These are phyloP conservation scores for Epirrhoe tristata DNA, from an alignment of 2,888 invertebrate genomes.

Conservation along the genomic window DNA sequence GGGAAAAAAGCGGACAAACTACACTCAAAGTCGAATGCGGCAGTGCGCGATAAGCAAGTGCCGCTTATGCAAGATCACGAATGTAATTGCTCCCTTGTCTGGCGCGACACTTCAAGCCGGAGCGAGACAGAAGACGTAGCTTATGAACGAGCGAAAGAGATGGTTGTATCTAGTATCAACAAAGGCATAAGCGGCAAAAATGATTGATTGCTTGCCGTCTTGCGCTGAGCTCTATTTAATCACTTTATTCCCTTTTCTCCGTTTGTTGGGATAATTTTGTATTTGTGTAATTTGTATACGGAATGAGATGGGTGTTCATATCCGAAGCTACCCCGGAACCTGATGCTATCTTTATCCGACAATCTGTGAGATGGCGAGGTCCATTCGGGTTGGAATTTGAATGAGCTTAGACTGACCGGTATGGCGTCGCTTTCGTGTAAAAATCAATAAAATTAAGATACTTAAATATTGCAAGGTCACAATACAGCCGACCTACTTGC, in stretches of 20 bases:
- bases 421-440: not conserved
- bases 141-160: slow-evolving; percentile 63
- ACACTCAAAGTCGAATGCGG: slow-evolving; percentile 83
- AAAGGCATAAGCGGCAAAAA: slow-evolving; percentile 83
- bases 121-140: slow-evolving; percentile 66
- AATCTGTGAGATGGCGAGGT: slow-evolving; percentile 63
- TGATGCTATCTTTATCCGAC: slow-evolving; percentile 73
- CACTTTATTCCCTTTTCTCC: slow-evolving; percentile 86
- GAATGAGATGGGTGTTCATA: slow-evolving; percentile 79
- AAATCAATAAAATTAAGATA: not conserved
- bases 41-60: slow-evolving; percentile 83
- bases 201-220: slow-evolving; percentile 86
- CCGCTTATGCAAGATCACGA: slow-evolving; percentile 86
- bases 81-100: slow-evolving; percentile 86
- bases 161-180: slow-evolving; percentile 63
- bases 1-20: slow-evolving; percentile 79
- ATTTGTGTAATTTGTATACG: slow-evolving; percentile 85
- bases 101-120: slow-evolving; percentile 83
- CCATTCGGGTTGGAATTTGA: slow-evolving; percentile 43
- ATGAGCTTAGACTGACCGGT: slow-evolving; percentile 2
- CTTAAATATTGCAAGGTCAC: too few species aligned
- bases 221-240: slow-evolving; percentile 86
- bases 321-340: slow-evolving; percentile 72
- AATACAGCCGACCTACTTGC: too few species aligned
- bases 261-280: slow-evolving; percentile 85